Base-by-base conservation (phyloP, 2,113 vertebrate genomes). In the Phalacrocorax carbo region DNA sequence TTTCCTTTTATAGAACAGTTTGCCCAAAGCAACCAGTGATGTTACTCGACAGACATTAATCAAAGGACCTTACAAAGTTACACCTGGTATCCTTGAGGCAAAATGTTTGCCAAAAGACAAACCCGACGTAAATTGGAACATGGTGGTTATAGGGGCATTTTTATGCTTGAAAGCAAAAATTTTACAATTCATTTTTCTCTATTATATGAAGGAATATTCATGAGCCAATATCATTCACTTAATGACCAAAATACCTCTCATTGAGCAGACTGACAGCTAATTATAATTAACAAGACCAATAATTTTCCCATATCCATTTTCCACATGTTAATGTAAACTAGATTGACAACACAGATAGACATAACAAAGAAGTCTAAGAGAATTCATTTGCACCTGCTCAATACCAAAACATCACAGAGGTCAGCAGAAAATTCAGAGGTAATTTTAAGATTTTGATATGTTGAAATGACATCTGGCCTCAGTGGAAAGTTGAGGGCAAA, bases 281-380 rank as follows among this genome's bases (percentile, higher is more conserved):
- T 98, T 97, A 91, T 79, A 97, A 97, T 96, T 96, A 97, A 93
- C 73, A 97, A 78, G 71, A 88, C 96, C 81, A 84, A 92, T 90
- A 94, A 96, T 94, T 94, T 95, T 79, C 69, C 71, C 84, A 93
- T 60, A 72, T 94, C 82, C 72, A 88, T 82, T 95, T 97, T 96
- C 93, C 96, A 95, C 93, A 82, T 93, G 88, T 82, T 95, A 94
- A 96, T 54, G 48, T 82, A 91, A 69, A 87, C 58, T 82, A 90
- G 82, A 87, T 54, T 96, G 96, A 95, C 88, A 95, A 90, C 32
- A 18, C 25, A 86, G 93, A 95, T 78, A 98, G 88, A 91, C 93
- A 94, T 88, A 95, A 97, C 84, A 95, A 96, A 97, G 66, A 25
- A 69, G 79, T 65, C 88, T 89, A 92, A 96, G 71, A 90, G 34